Evolutionary conservation across 2,113 vertebrate species (phyloP).

Genomic region (Bos javanicus): DNA sequence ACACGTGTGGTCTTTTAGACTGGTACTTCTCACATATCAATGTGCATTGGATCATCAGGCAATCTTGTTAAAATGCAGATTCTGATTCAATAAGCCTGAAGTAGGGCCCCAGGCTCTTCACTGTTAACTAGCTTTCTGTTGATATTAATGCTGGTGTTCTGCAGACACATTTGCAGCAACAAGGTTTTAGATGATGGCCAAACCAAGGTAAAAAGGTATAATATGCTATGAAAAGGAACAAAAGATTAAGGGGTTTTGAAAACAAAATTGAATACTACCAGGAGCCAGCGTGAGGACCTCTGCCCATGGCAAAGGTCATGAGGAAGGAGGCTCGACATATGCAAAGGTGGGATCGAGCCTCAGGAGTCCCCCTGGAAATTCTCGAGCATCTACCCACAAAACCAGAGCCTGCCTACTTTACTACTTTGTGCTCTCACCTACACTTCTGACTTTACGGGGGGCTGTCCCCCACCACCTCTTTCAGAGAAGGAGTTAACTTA

Average conservation of each 20-base stretch:
- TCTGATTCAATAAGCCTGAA: not conserved
- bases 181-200: not conserved
- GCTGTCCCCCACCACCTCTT: no score
- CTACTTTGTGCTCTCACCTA: no score
- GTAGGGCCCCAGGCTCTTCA: not conserved
- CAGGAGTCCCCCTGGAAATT: no score
- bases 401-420: no score
- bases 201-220: not conserved
- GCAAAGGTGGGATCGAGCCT: no score
- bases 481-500: no score
- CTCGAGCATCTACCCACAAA: no score
- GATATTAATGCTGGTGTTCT: not conserved
- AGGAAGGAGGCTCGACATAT: no score
- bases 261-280: not conserved
- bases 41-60: not conserved
- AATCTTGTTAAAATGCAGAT: not conserved
- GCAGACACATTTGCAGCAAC: not conserved
- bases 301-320: no score
- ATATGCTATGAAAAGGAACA: not conserved
- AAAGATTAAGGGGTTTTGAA: not conserved
- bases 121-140: not conserved
- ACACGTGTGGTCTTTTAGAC: not conserved
- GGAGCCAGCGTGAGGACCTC: no score
- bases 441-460: no score
- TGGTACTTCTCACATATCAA: not conserved